Evolutionary conservation across 2,888 invertebrate genomes (phyloP).

Genomic region (Acanthosepion lycidas): DNA sequence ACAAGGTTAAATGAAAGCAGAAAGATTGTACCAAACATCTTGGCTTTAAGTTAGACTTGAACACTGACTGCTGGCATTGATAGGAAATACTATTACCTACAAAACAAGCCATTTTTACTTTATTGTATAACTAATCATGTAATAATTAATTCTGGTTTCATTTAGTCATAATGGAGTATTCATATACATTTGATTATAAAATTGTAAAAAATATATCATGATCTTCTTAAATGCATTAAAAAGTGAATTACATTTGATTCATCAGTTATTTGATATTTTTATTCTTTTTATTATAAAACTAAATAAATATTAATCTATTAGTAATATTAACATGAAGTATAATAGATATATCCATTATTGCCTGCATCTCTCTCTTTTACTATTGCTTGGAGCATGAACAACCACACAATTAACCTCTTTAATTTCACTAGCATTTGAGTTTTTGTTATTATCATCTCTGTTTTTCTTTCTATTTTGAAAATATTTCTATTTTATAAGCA

Average conservation of each 20-base stretch:
- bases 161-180: background rate
- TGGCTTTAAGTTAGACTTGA: background rate
- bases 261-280: no score
- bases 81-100: background rate
- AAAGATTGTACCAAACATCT: background rate
- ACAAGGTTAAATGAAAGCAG: background rate
- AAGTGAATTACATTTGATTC: background rate
- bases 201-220: background rate
- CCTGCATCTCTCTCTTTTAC: background rate
- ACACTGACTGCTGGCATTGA: background rate
- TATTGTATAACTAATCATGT: background rate
- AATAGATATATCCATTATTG: background rate
- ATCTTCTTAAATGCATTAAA: background rate
- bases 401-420: background rate
- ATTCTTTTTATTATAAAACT: no score
- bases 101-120: background rate
- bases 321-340: background rate
- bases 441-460: background rate
- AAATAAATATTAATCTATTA: background rate
- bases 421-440: background rate
- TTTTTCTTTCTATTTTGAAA: no score
- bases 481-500: no score
- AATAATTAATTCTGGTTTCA: background rate
- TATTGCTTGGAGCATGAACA: constrained; percentile 33
- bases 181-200: background rate